These are phyloP conservation scores for Belonocnema kinseyi DNA, from an alignment of 1,140 invertebrate genomes.

Conservation along the genomic window DNA sequence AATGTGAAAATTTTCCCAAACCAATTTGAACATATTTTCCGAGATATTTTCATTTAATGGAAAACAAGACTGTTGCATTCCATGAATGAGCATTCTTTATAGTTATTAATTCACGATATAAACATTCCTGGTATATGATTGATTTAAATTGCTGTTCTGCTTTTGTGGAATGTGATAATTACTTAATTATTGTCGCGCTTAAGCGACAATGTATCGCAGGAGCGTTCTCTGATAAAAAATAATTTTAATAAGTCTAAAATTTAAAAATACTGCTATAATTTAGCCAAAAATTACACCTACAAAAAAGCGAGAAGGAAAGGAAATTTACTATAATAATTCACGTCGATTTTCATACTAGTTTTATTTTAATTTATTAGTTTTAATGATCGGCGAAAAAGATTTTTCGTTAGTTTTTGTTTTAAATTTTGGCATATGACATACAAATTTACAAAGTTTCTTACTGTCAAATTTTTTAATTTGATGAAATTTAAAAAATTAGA, in stretches of 20 bases:
- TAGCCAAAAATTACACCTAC: neutral
- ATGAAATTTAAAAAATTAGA: no score
- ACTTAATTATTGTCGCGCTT: constrained; percentile 35
- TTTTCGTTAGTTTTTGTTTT: no score
- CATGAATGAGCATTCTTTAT: neutral
- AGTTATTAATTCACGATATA: neutral
- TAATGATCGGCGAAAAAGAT: no score
- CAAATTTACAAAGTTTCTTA: no score
- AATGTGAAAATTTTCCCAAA: no score
- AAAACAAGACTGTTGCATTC: no score
- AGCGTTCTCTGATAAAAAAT: neutral
- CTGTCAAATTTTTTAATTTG: no score
- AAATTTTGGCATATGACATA: no score
- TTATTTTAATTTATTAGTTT: no score
- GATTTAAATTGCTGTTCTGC: neutral
- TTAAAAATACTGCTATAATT: neutral
- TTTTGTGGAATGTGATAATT: constrained; percentile 45
- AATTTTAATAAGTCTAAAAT: neutral
- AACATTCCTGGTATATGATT: neutral
- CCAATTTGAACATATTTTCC: no score
- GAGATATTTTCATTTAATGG: no score
- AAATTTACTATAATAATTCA: neutral
- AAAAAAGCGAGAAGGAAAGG: neutral
- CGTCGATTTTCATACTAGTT: no score
- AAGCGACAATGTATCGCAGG: neutral